Evolutionary conservation across 2,113 vertebrate species (phyloP), one percentile per base, ranked within the genome.

Genomic region (Dolichallabes microphthalmus): DNA sequence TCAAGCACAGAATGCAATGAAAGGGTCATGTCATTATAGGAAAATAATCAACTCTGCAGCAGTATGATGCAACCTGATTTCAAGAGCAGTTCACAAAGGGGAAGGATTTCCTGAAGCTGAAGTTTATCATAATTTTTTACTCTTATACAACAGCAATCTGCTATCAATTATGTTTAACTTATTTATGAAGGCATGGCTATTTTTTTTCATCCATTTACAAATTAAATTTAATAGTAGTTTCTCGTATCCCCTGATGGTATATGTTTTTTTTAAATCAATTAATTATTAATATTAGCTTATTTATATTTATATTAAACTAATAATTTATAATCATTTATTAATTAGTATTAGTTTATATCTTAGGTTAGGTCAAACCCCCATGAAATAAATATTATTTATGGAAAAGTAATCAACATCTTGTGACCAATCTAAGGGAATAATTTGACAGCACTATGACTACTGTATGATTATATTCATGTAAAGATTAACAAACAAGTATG

Each of bases 221-320:
- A 19, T 71, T 71, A 68, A 14, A 19, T 32, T 66, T 32, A 68
- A 32, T 5, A 39, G 12, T 57, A 57, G 30, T 69, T 20, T 7
- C n/a, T 30, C 13, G 5, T 66, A 9, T 71, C 32, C 35, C 4
- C 4, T 45, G 1, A 39, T 17, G 1, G 27, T 8, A 11, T 9
- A 20, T 35, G 17, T 35, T 68, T 68, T 32, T 35, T 68, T 7
- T 35, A 8, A 3, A 20, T 35, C 30, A 35, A 17, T 35, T 69
- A 19, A 20, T 35, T 3, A 69, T 92, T 90, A 91, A 90, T 91
- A 90, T 69, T 32, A 69, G 15, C 2, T 32, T 6, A 32, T 69
- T 45, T 69, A 32, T 69, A 39, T 45, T 45, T 45, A 8, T 8
- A 8, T 45, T 45, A 45, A 1, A 45, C 45, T 45, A 45, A 45